Evolutionary conservation across 2,888 invertebrate species (phyloP), one percentile per base, ranked within the genome.

Genomic region (Homarus gammarus): DNA sequence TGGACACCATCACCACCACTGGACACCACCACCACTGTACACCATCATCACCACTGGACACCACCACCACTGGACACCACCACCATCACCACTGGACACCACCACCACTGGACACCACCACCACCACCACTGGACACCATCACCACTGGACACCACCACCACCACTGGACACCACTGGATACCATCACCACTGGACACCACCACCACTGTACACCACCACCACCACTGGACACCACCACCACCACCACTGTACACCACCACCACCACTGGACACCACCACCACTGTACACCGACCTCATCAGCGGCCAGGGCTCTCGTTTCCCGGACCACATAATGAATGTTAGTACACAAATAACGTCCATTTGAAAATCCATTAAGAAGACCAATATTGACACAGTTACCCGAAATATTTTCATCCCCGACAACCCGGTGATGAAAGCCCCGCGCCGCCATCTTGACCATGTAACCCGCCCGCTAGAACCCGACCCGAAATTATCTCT

Each of bases 331-430:
- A 81, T 87, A 87, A 87, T 87, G 87, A 81, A 87, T 87, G 87
- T 87, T 87, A 77, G 87, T 73, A 87, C 87, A 87, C 87, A 87
- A 87, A 87, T 87, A 87, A 79, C 72, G 73, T 79, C 87, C 87
- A 87, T 87, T 79, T 79, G 87, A 87, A 87, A 79, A 79, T 87
- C 87, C 87, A 87, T 87, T 87, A 87, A 87, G 87, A 87, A 81
- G 73, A 44, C 72, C 87, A 87, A 87, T 87, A 87, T 87, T 87
- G 87, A 87, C 87, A 72, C 40, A 81, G 87, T 87, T 87, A 87
- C 87, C 49, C 72, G 87, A 78, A 87, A 87, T 87, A 87, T 87
- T 87, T 72, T 81, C 87, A 81, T 72, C 79, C 27, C 87, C 49
- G 87, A 70, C 87, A 87, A 56, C 79, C 72, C 10, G 44, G 79